Conservation (phyloP, 2,888 invertebrate genomes). For the Thymelicus lineola region DNA sequence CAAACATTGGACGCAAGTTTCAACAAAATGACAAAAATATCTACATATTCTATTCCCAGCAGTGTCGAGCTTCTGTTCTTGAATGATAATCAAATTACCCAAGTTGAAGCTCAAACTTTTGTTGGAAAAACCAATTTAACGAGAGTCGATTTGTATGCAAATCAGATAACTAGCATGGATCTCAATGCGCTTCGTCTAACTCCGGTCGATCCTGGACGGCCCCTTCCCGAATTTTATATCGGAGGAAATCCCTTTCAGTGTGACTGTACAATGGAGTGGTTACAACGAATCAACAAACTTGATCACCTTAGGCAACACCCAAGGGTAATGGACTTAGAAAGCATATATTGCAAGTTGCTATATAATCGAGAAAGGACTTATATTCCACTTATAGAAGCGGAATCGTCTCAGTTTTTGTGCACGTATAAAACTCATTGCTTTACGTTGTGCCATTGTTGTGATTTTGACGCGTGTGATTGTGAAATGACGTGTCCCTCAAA, state of each 20-base stretch:
- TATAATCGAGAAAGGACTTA: conserved; percentile 94
- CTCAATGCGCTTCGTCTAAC: conserved; percentile 94
- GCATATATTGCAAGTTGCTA: conserved; percentile 94
- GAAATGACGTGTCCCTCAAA: conserved; percentile 98
- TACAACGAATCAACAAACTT: conserved; percentile 94
- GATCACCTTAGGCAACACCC: conserved; percentile 94
- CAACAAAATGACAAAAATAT: conserved; percentile 92
- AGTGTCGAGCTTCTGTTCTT: conserved; percentile 94
- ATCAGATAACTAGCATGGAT: conserved; percentile 95
- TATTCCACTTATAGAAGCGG: conserved; percentile 94
- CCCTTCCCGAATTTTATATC: conserved; percentile 95
- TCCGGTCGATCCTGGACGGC: conserved; percentile 90
- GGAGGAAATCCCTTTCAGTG: conserved; percentile 97
- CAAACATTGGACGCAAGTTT: conserved; percentile 96
- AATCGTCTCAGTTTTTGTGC: conserved; percentile 96
- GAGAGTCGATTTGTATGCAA: conserved; percentile 96
- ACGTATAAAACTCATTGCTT: conserved; percentile 97
- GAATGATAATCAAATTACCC: conserved; percentile 94
- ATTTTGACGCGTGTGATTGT: conserved; percentile 98
- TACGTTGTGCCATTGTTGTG: conserved; percentile 97
- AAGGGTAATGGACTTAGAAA: conserved; percentile 95
- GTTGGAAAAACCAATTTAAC: conserved; percentile 95
- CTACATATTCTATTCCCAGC: conserved; percentile 91
- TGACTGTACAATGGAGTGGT: conserved; percentile 98
- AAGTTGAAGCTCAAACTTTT: conserved; percentile 95